Conservation (phyloP, 2,888 invertebrate species). For the Mesodorylaimus sp. region DNA sequence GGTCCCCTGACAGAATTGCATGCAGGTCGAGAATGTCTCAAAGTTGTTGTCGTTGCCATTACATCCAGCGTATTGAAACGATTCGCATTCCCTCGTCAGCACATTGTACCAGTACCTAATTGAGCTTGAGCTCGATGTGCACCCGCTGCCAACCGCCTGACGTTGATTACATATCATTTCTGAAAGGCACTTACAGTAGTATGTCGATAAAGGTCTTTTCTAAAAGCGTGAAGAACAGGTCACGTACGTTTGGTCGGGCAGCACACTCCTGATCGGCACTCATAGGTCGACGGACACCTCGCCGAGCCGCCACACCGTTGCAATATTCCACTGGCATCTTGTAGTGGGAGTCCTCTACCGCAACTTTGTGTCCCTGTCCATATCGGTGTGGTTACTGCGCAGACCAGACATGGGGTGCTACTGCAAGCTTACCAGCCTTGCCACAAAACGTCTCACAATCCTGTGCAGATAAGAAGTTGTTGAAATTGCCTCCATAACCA, state of each 20-base stretch:
- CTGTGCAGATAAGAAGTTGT: constrained; percentile 3
- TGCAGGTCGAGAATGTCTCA: neutral
- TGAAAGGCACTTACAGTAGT: constrained; percentile 9
- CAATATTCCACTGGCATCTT: neutral
- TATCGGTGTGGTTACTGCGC: no score
- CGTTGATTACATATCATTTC: constrained; percentile 29
- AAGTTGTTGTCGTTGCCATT: constrained; percentile 24
- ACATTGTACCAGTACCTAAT: constrained; percentile 26
- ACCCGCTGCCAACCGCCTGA: constrained; percentile 20
- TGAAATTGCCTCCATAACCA: constrained; percentile 4
- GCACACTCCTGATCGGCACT: constrained; percentile 3
- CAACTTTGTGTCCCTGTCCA: no score
- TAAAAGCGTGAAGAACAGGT: neutral
- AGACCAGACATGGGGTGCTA: no score
- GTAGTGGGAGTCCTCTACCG: constrained; percentile 1
- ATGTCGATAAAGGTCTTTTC: neutral
- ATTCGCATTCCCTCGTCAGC: constrained; percentile 21
- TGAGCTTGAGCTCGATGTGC: constrained; percentile 25
- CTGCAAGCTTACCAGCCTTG: neutral
- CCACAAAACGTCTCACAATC: constrained; percentile 5
- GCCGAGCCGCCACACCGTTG: neutral
- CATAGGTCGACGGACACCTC: constrained; percentile 15
- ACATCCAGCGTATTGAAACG: constrained; percentile 25
- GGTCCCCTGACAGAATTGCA: constrained; percentile 14
- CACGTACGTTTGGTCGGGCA: constrained; percentile 4